Evolutionary conservation across 2,113 vertebrate species (phyloP).

Genomic region (Petromus typicus): DNA sequence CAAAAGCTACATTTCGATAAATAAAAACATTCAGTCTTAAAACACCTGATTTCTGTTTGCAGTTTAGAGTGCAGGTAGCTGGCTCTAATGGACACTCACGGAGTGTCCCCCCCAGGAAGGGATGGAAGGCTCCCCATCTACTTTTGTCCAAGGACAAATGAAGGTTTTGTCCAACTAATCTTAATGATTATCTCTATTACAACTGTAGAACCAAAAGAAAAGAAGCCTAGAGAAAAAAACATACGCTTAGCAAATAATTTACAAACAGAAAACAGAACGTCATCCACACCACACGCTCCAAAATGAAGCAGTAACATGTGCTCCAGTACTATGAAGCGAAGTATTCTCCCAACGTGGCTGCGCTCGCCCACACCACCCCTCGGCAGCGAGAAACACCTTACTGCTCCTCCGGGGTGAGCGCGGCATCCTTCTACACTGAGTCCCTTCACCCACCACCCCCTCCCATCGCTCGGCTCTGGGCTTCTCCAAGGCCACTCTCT

Average conservation of each 20-base stretch:
- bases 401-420: slow-evolving; percentile 83
- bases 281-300: slow-evolving; percentile 95
- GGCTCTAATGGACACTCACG: slow-evolving; percentile 92
- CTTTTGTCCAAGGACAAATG: slow-evolving; percentile 80
- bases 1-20: slow-evolving; percentile 99
- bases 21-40: slow-evolving; percentile 98
- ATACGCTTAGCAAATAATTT: slow-evolving; percentile 88
- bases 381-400: slow-evolving; percentile 82
- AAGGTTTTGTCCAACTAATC: slow-evolving; percentile 67
- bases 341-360: slow-evolving; percentile 88
- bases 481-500: slow-evolving; percentile 55
- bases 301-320: slow-evolving; percentile 95
- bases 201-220: slow-evolving; percentile 75
- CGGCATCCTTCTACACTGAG: slow-evolving; percentile 83
- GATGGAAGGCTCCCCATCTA: slow-evolving; percentile 87
- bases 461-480: slow-evolving; percentile 62
- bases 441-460: slow-evolving; percentile 78
- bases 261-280: slow-evolving; percentile 91
- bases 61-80: slow-evolving; percentile 93
- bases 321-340: slow-evolving; percentile 99
- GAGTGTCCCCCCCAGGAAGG: slow-evolving; percentile 92
- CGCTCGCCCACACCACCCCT: slow-evolving; percentile 92
- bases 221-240: slow-evolving; percentile 76
- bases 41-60: slow-evolving; percentile 94
- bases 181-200: slow-evolving; percentile 63